These are phyloP conservation scores for Batillaria attramentaria DNA, from an alignment of 1,140 invertebrate genomes.

Conservation along the genomic window DNA sequence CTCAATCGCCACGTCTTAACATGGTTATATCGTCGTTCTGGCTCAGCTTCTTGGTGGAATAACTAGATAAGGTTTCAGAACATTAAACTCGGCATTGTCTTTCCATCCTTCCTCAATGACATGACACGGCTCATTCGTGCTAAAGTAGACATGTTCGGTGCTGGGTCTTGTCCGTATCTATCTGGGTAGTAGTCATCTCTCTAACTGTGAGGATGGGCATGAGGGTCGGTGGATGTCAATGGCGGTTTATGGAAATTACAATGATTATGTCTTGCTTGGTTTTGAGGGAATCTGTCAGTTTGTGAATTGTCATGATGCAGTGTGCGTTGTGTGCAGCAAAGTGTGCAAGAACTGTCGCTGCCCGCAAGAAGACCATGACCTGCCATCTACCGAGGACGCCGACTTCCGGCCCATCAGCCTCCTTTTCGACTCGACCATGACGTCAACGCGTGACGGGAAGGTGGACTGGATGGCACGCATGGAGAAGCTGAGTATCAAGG, in stretches of 20 bases:
- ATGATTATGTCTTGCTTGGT: not conserved
- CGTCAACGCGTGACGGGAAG: constrained; percentile 24
- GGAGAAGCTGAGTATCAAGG: constrained; percentile 55
- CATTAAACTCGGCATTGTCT: no score
- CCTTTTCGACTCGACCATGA: constrained; percentile 47
- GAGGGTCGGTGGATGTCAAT: not conserved
- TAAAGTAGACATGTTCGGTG: no score
- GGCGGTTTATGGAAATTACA: not conserved
- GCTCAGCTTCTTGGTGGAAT: no score
- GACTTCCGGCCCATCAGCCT: constrained; percentile 58
- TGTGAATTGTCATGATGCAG: not conserved
- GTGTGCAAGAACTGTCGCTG: constrained; percentile 82
- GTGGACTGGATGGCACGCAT: constrained; percentile 49
- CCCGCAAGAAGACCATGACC: constrained; percentile 80
- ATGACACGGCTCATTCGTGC: no score
- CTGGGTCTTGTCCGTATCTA: no score
- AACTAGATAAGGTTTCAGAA: no score
- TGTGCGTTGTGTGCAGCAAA: constrained; percentile 76
- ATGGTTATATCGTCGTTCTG: no score
- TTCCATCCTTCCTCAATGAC: no score
- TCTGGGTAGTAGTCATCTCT: no score
- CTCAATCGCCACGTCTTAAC: no score
- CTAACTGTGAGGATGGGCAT: no score
- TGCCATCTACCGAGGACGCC: constrained; percentile 53
- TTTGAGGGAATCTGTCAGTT: not conserved